Conservation (phyloP, 2,113 vertebrate species). For the Perca schrenkii region DNA sequence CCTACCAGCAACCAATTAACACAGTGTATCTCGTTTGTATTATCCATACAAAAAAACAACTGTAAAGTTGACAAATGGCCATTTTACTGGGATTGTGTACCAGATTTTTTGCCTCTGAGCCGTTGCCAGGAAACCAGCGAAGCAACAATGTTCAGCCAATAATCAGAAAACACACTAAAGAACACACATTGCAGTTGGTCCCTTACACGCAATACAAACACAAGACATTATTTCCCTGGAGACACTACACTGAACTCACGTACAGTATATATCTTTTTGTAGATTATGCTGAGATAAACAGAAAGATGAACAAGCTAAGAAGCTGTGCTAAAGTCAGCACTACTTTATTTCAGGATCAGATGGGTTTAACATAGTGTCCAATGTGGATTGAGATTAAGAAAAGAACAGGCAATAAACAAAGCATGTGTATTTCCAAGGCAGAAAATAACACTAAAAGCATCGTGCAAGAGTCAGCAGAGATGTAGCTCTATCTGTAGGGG, state of each 20-base stretch:
- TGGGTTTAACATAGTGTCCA: slow-evolving; percentile 14
- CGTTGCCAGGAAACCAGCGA: too few species aligned
- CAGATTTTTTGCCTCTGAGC: neutral
- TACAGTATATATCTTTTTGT: slow-evolving; percentile 9
- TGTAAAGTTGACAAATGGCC: neutral
- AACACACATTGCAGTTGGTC: neutral
- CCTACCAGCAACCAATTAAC: neutral
- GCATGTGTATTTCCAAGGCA: neutral
- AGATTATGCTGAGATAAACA: slow-evolving; percentile 35
- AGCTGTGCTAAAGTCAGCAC: neutral
- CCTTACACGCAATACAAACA: slow-evolving; percentile 1
- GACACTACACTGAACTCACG: neutral
- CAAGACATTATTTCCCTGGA: neutral
- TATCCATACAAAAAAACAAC: neutral
- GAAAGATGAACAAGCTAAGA: slow-evolving; percentile 1
- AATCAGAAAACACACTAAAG: slow-evolving; percentile 10
- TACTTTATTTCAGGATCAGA: slow-evolving; percentile 14
- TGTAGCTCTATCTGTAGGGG: slow-evolving; percentile 9
- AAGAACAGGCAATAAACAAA: slow-evolving; percentile 17
- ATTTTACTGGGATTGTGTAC: neutral
- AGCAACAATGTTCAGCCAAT: slow-evolving; percentile 10
- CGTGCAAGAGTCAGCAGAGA: slow-evolving; percentile 5
- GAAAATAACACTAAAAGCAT: slow-evolving; percentile 1
- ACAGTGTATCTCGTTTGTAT: neutral
- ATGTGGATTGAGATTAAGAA: slow-evolving; percentile 5